A percentile compares a stretch with the other conserved stretches of the same genome.
These are phyloP conservation scores for Aptenodytes forsteri DNA, from an alignment of 2,113 vertebrate species.

Conservation along the genomic window DNA sequence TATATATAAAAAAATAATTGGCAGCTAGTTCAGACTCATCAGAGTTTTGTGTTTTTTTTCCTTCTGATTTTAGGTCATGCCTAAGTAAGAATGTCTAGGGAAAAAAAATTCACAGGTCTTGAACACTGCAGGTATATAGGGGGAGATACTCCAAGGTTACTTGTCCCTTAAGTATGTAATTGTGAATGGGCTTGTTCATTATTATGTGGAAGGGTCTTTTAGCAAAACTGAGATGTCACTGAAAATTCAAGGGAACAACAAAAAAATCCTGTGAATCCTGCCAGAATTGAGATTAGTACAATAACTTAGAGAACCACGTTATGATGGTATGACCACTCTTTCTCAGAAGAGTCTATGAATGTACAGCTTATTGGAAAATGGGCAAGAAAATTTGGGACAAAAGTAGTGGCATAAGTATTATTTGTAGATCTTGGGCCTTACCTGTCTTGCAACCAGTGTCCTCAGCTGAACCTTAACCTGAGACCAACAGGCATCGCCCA, in stretches of 20 bases:
- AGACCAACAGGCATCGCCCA: background rate
- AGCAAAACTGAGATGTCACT: background rate
- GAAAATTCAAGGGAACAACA: background rate
- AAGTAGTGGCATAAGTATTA: background rate
- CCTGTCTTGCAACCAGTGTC: background rate
- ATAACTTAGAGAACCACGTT: background rate
- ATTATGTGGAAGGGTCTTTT: background rate
- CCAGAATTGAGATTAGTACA: background rate
- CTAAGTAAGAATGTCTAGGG: background rate
- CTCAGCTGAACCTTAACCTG: background rate
- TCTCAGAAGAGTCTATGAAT: background rate
- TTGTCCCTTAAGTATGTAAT: background rate
- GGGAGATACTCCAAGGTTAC: background rate
- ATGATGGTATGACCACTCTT: background rate
- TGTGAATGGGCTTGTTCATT: background rate
- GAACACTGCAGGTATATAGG: background rate
- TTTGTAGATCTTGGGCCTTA: background rate
- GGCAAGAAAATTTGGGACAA: background rate
- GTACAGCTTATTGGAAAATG: background rate
- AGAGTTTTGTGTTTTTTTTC: rapidly evolving
- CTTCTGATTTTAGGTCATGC: background rate
- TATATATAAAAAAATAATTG: background rate
- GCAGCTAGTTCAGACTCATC: background rate
- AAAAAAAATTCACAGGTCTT: background rate
- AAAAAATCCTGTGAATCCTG: background rate